Evolutionary conservation across 1,140 invertebrate genomes (phyloP).

Genomic region (Caenorhabditis brenneri): DNA sequence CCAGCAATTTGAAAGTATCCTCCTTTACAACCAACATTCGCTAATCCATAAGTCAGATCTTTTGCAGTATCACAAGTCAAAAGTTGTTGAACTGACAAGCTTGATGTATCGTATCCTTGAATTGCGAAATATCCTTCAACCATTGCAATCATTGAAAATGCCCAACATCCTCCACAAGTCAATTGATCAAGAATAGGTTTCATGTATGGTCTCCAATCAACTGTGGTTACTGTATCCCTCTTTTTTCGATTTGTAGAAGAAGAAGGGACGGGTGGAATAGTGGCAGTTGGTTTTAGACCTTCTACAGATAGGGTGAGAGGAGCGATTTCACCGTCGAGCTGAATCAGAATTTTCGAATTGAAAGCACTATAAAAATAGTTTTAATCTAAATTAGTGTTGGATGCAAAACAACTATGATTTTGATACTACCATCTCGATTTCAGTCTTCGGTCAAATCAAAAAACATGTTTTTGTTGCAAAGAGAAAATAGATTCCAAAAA

Average conservation of each 20-base stretch:
- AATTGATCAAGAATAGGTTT: slow-evolving; percentile 34
- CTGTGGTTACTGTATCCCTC: background rate
- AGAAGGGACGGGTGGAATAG: background rate
- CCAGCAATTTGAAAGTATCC: slow-evolving; percentile 46
- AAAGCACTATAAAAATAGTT: no score
- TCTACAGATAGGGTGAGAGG: background rate
- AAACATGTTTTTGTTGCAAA: no score
- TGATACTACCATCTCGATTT: no score
- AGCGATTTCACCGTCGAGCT: slow-evolving; percentile 39
- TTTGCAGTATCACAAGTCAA: slow-evolving; percentile 28
- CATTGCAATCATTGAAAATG: slow-evolving; percentile 48
- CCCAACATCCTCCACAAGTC: slow-evolving; percentile 50
- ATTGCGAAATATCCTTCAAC: slow-evolving; percentile 37
- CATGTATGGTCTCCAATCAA: slow-evolving; percentile 45
- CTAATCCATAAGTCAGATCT: slow-evolving; percentile 26
- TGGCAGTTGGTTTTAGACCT: background rate
- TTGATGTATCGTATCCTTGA: background rate
- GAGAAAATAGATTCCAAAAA: no score
- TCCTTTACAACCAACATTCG: slow-evolving; percentile 42
- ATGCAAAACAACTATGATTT: no score
- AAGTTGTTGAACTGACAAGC: slow-evolving; percentile 51
- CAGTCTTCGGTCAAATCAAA: no score
- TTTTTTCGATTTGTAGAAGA: background rate
- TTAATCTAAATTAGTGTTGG: no score
- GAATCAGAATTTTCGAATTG: no score